Conservation (phyloP, 2,113 vertebrate species). For the Sorex araneus region DNA sequence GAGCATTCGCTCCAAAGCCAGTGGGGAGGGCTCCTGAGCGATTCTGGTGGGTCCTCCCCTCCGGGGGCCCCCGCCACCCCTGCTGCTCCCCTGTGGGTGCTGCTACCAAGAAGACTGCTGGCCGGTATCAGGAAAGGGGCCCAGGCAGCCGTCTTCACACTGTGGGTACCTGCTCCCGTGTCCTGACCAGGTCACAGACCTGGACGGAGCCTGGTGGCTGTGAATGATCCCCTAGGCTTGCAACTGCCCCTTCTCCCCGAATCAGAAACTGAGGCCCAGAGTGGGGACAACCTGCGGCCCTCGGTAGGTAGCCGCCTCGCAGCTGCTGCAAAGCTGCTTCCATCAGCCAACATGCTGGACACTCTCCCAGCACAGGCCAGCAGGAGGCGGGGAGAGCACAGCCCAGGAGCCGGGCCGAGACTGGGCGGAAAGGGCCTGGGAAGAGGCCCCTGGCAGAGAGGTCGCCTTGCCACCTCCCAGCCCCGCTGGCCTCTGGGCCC, state of each 20-base stretch:
- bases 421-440: too few relatives aligned
- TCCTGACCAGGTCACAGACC: neutral
- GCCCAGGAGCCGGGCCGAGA: neutral
- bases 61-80: fast-evolving
- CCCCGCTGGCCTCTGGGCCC: neutral
- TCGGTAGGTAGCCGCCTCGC: fast-evolving
- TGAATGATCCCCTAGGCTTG: neutral
- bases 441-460: too few relatives aligned
- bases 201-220: neutral
- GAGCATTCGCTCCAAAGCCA: neutral
- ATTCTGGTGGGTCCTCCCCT: neutral
- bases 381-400: fast-evolving
- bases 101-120: neutral
- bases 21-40: neutral
- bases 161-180: neutral
- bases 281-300: neutral
- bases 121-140: neutral
- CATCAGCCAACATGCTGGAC: fast-evolving
- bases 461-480: too few relatives aligned
- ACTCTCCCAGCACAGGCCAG: fast-evolving
- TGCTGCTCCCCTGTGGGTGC: fast-evolving
- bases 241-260: neutral
- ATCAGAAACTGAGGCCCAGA: neutral
- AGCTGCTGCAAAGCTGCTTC: fast-evolving
- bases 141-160: neutral